Percentiles rank a stretch among this genome's conserved stretches.
Conservation (phyloP, 2,888 invertebrate genomes). For the Macroteleia sp. region DNA sequence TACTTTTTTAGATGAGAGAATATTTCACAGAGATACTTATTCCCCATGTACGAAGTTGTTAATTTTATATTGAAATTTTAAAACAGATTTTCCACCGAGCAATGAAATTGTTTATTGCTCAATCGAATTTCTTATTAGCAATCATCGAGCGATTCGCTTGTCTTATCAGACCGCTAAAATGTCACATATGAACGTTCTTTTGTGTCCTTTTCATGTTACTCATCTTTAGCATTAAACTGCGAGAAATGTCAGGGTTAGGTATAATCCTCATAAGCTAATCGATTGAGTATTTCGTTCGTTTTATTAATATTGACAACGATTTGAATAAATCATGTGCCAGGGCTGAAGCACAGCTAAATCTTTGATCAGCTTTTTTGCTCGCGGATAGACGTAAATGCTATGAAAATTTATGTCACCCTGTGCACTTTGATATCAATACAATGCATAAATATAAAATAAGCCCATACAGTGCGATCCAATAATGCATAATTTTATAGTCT, state of each 20-base stretch:
- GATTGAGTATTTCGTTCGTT: background rate
- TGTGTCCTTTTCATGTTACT: background rate
- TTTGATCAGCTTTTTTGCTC: constrained; percentile 13
- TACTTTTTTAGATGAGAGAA: no score
- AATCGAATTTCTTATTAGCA: no score
- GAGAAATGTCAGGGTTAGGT: constrained; percentile 28
- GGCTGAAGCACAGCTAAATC: constrained; percentile 6
- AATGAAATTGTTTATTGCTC: no score
- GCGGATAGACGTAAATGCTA: constrained; percentile 3
- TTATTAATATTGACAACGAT: constrained; percentile 26
- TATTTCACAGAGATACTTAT: no score
- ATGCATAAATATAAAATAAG: background rate
- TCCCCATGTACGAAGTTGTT: no score
- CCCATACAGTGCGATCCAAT: background rate
- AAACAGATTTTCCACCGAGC: no score
- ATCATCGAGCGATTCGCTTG: no score
- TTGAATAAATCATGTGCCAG: constrained; percentile 14
- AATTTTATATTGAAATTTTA: no score
- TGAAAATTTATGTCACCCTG: constrained; percentile 2
- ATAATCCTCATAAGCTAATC: constrained; percentile 20
- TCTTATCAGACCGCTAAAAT: no score
- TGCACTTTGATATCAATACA: background rate
- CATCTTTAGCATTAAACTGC: constrained; percentile 17
- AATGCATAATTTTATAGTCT: constrained; percentile 11
- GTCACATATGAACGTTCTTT: constrained; percentile 4